Base-by-base conservation (phyloP, 2,797 vertebrate genomes). In the Synanceia verrucosa region DNA sequence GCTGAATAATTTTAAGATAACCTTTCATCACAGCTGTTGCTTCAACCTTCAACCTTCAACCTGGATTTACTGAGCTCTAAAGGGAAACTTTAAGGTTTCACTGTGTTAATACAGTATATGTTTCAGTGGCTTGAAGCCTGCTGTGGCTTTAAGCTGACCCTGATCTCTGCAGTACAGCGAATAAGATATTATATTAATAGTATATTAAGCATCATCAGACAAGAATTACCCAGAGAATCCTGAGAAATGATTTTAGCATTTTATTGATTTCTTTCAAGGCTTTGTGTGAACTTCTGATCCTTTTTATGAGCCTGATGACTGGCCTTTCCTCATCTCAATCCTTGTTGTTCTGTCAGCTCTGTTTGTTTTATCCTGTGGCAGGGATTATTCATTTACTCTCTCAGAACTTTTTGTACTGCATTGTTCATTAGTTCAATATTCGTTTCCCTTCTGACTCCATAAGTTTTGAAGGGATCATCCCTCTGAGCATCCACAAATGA, bases 301-400 rank as follows among this genome's bases (percentile, higher is more conserved):
- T 10, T 11, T 3, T 11, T 3, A 36, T 50, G 51, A 62, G 65
- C 36, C 10, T 4, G 43, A 39, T 71, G 63, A 70, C 52, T 5
- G 44, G 28, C 55, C 43, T 63, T 61, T 18, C 21, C 29, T 36
- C 29, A 70, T 73, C 34, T 60, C 36, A 79, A 71, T 79, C 64
- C 43, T 24, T 59, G 26, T 78, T 3, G 23, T 55, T 26, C 5
- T 29, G 19, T 34, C 2, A 4, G 39, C 43, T 63, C 26, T 74
- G 8, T 73, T 74, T 86, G 28, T 67, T 73, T 74, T 43, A 51
- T 64, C 66, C 47, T 23, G 9, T 63, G 73, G 73, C 33, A 36
- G 31, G 5, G 46, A 65, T 83, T 70, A 65, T 71, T 67, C 11
- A 70, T 60, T 69, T 46, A 56, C 13, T 53, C 29, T 43, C 52